Percentiles rank a stretch among this genome's conserved stretches.
These are phyloP conservation scores for Empidonax alnorum DNA, from an alignment of 2,113 vertebrate genomes.

Conservation along the genomic window DNA sequence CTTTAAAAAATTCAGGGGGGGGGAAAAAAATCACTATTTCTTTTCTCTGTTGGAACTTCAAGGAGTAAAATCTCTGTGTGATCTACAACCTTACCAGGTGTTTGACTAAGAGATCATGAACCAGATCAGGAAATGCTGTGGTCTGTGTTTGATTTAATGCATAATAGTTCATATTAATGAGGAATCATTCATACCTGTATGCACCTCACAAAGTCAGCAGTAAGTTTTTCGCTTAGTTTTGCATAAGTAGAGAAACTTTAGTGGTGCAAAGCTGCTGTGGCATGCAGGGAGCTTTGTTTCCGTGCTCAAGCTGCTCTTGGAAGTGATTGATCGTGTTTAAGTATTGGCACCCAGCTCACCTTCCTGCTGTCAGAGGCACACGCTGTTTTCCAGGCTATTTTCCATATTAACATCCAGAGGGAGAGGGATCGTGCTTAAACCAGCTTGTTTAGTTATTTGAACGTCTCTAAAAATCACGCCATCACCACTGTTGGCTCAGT, in stretches of 20 bases:
- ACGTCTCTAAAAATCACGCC: not conserved
- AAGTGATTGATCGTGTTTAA: not conserved
- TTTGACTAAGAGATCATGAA: too few species aligned
- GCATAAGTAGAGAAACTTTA: not conserved
- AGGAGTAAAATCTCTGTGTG: not conserved
- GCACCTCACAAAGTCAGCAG: not conserved
- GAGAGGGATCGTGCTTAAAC: not conserved
- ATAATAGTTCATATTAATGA: not conserved
- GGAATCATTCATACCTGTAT: not conserved
- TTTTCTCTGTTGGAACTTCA: not conserved
- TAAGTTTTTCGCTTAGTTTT: not conserved
- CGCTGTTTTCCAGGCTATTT: not conserved
- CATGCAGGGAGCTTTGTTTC: not conserved
- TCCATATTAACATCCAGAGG: not conserved
- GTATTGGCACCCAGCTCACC: not conserved
- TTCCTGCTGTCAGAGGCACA: not conserved
- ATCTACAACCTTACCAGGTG: not conserved
- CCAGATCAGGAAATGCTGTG: not conserved
- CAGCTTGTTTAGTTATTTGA: not conserved
- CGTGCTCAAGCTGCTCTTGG: not conserved
- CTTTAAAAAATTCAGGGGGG: not conserved
- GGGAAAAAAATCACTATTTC: accelerated
- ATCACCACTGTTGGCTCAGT: accelerated
- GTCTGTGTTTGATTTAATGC: not conserved
- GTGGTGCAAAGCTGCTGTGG: not conserved